Evolutionary conservation across 2,797 vertebrate genomes (phyloP).

Genomic region (Peromyscus nudipes): DNA sequence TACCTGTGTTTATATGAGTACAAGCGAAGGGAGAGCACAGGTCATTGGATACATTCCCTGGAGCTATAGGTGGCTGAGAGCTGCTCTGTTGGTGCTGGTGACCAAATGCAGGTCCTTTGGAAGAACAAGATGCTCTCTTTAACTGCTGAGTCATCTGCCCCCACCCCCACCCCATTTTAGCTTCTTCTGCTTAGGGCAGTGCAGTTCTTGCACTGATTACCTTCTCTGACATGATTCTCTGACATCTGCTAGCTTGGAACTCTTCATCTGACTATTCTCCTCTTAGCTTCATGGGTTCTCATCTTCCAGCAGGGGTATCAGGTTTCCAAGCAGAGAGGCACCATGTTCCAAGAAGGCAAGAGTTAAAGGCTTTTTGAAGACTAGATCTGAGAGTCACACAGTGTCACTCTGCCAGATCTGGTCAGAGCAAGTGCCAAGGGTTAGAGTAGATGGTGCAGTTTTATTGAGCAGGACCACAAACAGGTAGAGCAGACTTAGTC

Average conservation of each 20-base stretch:
- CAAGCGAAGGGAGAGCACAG: background rate
- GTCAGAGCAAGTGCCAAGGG: background rate
- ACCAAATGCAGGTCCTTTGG: background rate
- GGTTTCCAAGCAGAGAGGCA: background rate
- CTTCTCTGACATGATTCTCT: background rate
- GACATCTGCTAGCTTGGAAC: background rate
- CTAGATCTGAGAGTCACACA: constrained; percentile 8
- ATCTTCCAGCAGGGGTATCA: background rate
- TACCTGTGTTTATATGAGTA: background rate
- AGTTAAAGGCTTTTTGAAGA: background rate
- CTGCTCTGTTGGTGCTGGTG: too few species aligned
- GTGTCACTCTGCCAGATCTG: background rate
- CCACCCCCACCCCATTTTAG: background rate
- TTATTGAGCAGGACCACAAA: background rate
- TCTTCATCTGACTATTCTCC: background rate
- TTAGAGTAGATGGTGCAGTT: background rate
- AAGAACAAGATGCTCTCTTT: too few species aligned
- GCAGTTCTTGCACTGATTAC: background rate
- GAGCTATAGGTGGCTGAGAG: background rate
- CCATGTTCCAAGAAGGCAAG: background rate
- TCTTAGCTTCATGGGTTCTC: background rate
- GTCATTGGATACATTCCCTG: background rate
- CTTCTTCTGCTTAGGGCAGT: background rate
- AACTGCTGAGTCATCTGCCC: background rate
- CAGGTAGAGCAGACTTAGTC: background rate